These are phyloP conservation scores for Calyptommatus sinebrachiatus DNA, from an alignment of 2,113 vertebrate genomes.

Conservation along the genomic window DNA sequence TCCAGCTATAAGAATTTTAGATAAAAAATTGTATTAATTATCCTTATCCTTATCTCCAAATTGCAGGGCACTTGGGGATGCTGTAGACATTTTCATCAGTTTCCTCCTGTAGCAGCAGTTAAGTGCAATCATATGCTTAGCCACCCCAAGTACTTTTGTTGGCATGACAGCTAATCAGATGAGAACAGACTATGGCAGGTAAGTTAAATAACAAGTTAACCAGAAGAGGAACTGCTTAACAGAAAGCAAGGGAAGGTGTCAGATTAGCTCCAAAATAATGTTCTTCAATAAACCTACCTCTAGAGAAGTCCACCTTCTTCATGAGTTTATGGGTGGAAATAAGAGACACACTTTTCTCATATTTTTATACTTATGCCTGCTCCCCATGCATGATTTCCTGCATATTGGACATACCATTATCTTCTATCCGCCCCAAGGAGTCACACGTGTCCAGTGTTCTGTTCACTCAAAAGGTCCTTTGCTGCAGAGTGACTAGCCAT, in stretches of 20 bases:
- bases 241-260: not conserved
- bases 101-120: not conserved
- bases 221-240: not conserved
- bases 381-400: too few species aligned
- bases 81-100: not conserved
- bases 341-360: not conserved
- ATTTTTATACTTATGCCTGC: not conserved
- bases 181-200: not conserved
- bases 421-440: too few species aligned
- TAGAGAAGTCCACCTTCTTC: not conserved
- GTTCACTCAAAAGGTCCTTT: too few species aligned
- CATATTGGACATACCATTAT: too few species aligned
- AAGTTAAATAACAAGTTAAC: not conserved
- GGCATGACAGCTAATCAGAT: not conserved
- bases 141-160: not conserved
- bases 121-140: not conserved
- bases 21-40: not conserved
- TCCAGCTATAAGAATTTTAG: not conserved
- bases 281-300: not conserved
- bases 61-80: not conserved
- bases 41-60: not conserved
- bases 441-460: too few species aligned
- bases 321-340: not conserved
- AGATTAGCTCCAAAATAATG: not conserved
- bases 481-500: too few species aligned